These are phyloP conservation scores for Drosophila sturtevanti DNA, from an alignment of 1,140 invertebrate genomes.

Conservation along the genomic window DNA sequence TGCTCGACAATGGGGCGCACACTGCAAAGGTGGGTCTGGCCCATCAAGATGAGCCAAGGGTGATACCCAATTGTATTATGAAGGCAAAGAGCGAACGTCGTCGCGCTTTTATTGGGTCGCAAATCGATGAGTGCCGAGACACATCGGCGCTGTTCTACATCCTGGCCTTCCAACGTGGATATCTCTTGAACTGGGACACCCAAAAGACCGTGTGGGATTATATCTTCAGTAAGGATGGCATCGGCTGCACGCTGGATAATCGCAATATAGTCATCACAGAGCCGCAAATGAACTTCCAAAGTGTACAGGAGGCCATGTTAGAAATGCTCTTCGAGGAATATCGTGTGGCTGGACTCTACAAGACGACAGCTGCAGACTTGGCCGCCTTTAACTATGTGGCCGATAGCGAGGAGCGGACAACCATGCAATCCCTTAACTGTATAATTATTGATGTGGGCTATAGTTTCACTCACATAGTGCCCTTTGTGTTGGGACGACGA, in stretches of 20 bases:
- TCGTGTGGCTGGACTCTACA: slow-evolving; percentile 92
- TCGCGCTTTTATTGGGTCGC: slow-evolving; percentile 95
- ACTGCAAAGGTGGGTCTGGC: slow-evolving; percentile 92
- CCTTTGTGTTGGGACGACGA: slow-evolving; percentile 95
- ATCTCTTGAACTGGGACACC: slow-evolving; percentile 97
- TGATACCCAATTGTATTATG: slow-evolving; percentile 97
- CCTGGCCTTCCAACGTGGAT: slow-evolving; percentile 97
- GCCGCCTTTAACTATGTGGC: slow-evolving; percentile 87
- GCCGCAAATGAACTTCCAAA: slow-evolving; percentile 96
- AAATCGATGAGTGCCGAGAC: slow-evolving; percentile 97
- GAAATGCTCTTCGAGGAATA: slow-evolving; percentile 99
- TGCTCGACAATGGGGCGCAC: slow-evolving; percentile 95
- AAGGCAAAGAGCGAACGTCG: slow-evolving; percentile 98
- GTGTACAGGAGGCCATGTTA: slow-evolving; percentile 95
- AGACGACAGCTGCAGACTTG: slow-evolving; percentile 90
- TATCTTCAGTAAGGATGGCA: slow-evolving; percentile 94
- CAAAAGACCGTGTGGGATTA: slow-evolving; percentile 98
- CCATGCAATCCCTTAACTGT: slow-evolving; percentile 86
- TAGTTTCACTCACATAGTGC: slow-evolving; percentile 97
- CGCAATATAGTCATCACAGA: slow-evolving; percentile 95
- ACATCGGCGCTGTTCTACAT: slow-evolving; percentile 97
- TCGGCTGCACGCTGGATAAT: slow-evolving; percentile 90
- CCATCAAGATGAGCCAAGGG: slow-evolving; percentile 86
- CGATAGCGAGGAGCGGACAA: slow-evolving; percentile 71
- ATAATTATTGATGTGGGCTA: slow-evolving; percentile 97